Evolutionary conservation across 2,888 invertebrate genomes (phyloP).

Genomic region (Cephus rjabovi): DNA sequence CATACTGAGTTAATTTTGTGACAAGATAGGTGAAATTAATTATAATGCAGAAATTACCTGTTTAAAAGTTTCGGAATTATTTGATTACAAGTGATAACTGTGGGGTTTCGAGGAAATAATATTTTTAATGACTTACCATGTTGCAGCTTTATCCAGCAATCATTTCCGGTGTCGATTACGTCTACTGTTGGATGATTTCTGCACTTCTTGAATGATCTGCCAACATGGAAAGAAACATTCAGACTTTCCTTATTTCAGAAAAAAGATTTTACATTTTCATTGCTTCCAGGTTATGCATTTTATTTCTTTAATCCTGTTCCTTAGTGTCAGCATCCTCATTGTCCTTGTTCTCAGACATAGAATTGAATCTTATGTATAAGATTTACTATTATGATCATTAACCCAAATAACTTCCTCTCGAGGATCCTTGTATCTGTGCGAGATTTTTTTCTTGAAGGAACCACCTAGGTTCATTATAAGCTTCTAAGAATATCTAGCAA

Average conservation of each 20-base stretch:
- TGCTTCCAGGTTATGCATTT: neutral
- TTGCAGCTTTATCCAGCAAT: neutral
- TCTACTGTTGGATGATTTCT: slow-evolving; percentile 1
- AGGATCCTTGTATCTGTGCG: neutral
- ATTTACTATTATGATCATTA: neutral
- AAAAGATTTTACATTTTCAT: neutral
- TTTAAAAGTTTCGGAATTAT: neutral
- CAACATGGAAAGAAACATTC: neutral
- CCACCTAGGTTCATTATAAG: neutral
- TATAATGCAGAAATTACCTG: neutral
- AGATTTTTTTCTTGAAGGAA: neutral
- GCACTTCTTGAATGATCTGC: slow-evolving; percentile 16
- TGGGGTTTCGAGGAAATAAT: neutral
- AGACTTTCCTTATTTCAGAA: neutral
- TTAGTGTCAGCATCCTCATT: neutral
- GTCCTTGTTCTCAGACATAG: neutral
- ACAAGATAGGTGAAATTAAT: neutral
- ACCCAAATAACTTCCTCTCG: neutral
- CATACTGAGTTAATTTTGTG: neutral
- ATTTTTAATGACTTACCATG: neutral
- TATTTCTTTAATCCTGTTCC: neutral
- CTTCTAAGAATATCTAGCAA: neutral
- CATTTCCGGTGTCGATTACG: slow-evolving; percentile 9
- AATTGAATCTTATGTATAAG: neutral
- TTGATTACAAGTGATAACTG: neutral